Evolutionary conservation across 2,888 invertebrate genomes (phyloP), one percentile per base, ranked within the genome.

Genomic region (Eumerus sabulonum): DNA sequence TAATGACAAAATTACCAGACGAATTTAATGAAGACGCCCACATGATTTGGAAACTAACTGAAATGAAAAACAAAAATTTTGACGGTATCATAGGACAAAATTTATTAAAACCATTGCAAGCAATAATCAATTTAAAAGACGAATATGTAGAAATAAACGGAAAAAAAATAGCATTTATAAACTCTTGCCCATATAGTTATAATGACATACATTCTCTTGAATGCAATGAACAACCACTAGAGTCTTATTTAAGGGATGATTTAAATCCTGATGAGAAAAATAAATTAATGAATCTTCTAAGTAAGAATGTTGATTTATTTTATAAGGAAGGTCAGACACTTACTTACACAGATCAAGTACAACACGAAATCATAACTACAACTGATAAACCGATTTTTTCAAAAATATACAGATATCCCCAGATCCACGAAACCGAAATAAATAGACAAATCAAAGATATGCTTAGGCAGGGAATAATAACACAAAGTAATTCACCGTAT

Each of bases 31-130:
- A 71, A 63, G 44, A 77, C 12, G 27, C 27, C 2, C 7, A 4
- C 27, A 27, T 82, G 79, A 67, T 67, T 45, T 81, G 63, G 71
- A 71, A 76, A 56, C 14, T 81, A 1, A 70, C 62, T 0, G 60
- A 38, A 7, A 70, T 74, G 18, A 60, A 35, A 4, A 48, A 54
- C 14, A 66, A 71, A 68, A 62, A 76, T 14, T 76, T 76, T 36
- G 76, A 81, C 16, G 72, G 54, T 36, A 11, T 81, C 38, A 66
- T 77, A 14, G 70, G 66, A 14, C 64, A 77, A 62, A 77, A 77
- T 44, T 16, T 77, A 16, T 16, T 66, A 7, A 76, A 70, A 70
- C 59, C 72, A 27, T 3, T 72, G 12, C 48, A 67, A 51, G 77
- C 67, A 7, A 71, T 67, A 12, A 70, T 77, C 11, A 77, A 70